Evolutionary conservation across 2,888 invertebrate species (phyloP).

Genomic region (Macrophya annulata): DNA sequence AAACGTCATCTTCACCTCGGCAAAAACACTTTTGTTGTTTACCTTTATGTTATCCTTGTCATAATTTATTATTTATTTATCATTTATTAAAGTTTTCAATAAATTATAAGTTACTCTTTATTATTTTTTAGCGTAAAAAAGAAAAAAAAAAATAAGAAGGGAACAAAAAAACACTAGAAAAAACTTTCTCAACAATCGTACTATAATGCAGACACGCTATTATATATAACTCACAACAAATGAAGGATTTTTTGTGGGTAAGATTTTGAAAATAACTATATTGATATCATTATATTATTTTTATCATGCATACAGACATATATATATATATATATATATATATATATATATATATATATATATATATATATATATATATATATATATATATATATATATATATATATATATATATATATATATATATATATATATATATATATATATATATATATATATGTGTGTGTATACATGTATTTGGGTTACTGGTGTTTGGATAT

Average conservation of each 20-base stretch:
- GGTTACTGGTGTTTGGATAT: constrained; percentile 52
- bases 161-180: background rate
- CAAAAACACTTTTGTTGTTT: constrained; percentile 68
- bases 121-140: background rate
- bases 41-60: constrained; percentile 56
- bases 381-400: constrained; percentile 4
- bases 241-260: constrained; percentile 54
- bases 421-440: constrained; percentile 15
- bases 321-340: constrained; percentile 30
- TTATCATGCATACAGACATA: background rate
- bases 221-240: constrained; percentile 54
- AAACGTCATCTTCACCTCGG: constrained; percentile 76
- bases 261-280: constrained; percentile 15
- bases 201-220: constrained; percentile 12
- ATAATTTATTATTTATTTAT: constrained; percentile 54
- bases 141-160: background rate
- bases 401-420: constrained; percentile 34
- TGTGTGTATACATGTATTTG: no score
- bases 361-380: constrained; percentile 39
- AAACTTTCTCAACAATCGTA: background rate
- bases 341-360: background rate
- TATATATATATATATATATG: background rate
- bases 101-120: constrained; percentile 22
- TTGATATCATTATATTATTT: background rate
- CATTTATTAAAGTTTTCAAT: constrained; percentile 52